Conservation (phyloP, 1,140 invertebrate genomes). For the Zaprionus nigranus region DNA sequence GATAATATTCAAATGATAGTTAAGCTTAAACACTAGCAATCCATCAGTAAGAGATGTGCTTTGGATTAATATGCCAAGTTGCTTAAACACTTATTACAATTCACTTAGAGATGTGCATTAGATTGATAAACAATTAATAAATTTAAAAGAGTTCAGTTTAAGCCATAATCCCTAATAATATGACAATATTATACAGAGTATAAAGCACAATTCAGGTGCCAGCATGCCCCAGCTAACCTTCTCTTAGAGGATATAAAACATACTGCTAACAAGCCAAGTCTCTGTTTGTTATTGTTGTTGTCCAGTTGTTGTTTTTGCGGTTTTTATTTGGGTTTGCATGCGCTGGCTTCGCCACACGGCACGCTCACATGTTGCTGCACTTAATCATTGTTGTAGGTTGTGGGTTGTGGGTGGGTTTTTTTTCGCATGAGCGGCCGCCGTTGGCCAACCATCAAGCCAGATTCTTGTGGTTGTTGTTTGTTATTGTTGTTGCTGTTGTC, state of each 20-base stretch:
- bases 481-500: conserved; percentile 23
- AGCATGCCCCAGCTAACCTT: conserved; percentile 18
- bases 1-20: too few relatives aligned
- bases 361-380: conserved; percentile 79
- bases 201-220: neutral
- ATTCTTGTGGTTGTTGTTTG: conserved; percentile 26
- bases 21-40: too few relatives aligned
- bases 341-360: conserved; percentile 48
- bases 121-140: neutral
- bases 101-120: neutral
- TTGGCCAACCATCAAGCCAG: conserved; percentile 60
- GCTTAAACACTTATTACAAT: too few relatives aligned
- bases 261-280: conserved; percentile 60
- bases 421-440: conserved; percentile 69
- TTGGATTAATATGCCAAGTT: too few relatives aligned
- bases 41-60: too few relatives aligned
- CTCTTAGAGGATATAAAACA: conserved; percentile 47
- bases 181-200: neutral
- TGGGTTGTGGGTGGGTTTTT: conserved; percentile 69
- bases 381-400: conserved; percentile 79
- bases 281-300: conserved; percentile 28
- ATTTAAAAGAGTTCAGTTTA: too few relatives aligned
- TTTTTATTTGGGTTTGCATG: conserved; percentile 63
- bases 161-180: too few relatives aligned
- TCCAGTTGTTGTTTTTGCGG: conserved; percentile 38